A percentile compares a stretch with the other conserved stretches of the same genome.
Evolutionary conservation across 2,797 vertebrate genomes (phyloP).

Genomic region (Mycteria americana): DNA sequence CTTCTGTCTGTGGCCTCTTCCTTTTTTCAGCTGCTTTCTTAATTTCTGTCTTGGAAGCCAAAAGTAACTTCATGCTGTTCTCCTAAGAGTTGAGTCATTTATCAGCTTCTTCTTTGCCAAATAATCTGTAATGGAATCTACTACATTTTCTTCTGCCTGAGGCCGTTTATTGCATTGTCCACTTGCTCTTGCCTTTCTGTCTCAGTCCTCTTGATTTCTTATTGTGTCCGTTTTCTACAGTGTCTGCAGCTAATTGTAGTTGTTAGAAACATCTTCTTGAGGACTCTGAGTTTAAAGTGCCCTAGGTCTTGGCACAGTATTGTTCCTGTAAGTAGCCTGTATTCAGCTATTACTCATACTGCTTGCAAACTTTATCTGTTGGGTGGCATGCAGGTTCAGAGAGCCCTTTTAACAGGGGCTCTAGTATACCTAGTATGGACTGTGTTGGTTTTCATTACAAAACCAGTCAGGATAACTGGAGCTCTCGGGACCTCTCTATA

Average conservation of each 20-base stretch:
- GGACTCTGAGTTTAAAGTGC: neutral
- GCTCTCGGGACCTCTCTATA: neutral
- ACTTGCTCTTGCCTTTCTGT: neutral
- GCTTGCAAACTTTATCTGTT: neutral
- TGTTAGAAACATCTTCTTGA: neutral
- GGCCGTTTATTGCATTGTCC: neutral
- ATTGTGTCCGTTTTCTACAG: neutral
- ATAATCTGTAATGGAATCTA: constrained; percentile 17
- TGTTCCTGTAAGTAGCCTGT: neutral
- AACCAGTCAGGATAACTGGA: neutral
- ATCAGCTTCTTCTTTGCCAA: constrained; percentile 5
- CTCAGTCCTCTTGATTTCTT: neutral
- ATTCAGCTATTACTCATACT: neutral
- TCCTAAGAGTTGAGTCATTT: constrained; percentile 25
- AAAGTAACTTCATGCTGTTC: constrained; percentile 11
- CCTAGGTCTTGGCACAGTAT: neutral
- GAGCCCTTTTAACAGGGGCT: neutral
- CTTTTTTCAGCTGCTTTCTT: constrained; percentile 35
- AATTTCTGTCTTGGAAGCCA: constrained; percentile 34
- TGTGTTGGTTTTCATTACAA: neutral
- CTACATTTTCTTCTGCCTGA: neutral
- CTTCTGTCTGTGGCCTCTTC: constrained; percentile 8
- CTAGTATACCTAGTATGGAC: neutral
- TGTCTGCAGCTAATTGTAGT: neutral
- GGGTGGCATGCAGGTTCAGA: neutral